phyloP scores from a whole-genome alignment of 2,113 vertebrate genomes.

The Zingel zingel region DNA sequence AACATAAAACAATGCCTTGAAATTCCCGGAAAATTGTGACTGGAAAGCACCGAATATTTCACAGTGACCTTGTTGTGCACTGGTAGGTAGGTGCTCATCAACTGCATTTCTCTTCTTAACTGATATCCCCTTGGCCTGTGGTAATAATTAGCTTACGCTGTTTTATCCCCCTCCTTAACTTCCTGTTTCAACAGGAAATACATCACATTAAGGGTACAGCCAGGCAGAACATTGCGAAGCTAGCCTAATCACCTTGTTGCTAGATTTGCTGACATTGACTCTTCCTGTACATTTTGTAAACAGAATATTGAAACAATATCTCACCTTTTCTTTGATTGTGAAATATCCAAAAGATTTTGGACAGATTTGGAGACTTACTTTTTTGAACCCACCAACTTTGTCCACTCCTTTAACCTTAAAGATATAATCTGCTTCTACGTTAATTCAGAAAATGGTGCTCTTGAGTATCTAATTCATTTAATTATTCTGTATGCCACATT shows the following conservation, averaged over 20 bases:
- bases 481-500: too few relatives aligned
- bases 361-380: too few relatives aligned
- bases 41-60: slow-evolving; percentile 1
- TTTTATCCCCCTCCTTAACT: neutral
- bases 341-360: too few relatives aligned
- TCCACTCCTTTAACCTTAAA: too few relatives aligned
- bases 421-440: too few relatives aligned
- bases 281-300: too few relatives aligned
- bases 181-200: slow-evolving; percentile 15
- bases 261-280: too few relatives aligned
- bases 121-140: neutral
- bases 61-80: neutral
- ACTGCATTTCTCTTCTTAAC: neutral
- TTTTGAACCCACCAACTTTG: too few relatives aligned
- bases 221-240: slow-evolving; percentile 2
- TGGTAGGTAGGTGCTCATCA: neutral
- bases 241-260: neutral
- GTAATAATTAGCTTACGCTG: neutral
- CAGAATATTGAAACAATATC: too few relatives aligned
- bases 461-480: too few relatives aligned
- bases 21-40: neutral
- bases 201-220: slow-evolving; percentile 13
- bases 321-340: too few relatives aligned
- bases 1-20: neutral
- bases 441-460: too few relatives aligned